phyloP scores from a whole-genome alignment of 2,797 vertebrate species.

The Chelon labrosus region DNA sequence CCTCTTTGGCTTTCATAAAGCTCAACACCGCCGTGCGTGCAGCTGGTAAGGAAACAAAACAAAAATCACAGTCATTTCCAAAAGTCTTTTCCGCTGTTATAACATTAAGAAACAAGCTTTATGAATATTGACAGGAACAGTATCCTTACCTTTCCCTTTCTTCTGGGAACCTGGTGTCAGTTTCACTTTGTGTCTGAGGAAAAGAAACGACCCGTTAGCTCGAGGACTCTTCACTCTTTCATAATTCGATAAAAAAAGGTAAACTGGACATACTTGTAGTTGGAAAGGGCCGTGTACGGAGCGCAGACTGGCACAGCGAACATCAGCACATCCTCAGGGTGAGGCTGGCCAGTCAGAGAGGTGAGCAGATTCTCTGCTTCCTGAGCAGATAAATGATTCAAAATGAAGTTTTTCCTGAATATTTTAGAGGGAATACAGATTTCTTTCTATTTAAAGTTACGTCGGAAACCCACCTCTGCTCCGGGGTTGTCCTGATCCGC shows the following conservation, averaged over 20 bases:
- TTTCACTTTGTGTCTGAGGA: slow-evolving; percentile 94
- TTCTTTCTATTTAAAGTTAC: neutral
- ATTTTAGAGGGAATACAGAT: neutral
- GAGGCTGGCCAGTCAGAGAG: slow-evolving; percentile 93
- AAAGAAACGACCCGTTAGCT: slow-evolving; percentile 24
- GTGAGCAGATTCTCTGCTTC: slow-evolving; percentile 89
- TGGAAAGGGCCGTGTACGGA: slow-evolving; percentile 93
- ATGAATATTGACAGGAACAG: neutral
- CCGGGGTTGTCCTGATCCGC: slow-evolving; percentile 91
- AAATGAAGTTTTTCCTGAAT: neutral
- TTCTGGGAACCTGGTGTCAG: slow-evolving; percentile 96
- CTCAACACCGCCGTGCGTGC: slow-evolving; percentile 94
- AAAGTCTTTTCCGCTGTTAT: neutral
- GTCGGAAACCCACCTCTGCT: slow-evolving; percentile 85
- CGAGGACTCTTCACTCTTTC: neutral
- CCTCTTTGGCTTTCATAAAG: slow-evolving; percentile 94
- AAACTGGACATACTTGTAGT: slow-evolving; percentile 89
- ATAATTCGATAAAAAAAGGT: neutral
- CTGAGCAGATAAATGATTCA: slow-evolving; percentile 61
- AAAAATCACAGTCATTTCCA: neutral
- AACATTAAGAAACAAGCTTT: neutral
- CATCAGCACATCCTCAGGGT: slow-evolving; percentile 91
- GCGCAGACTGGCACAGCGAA: slow-evolving; percentile 96
- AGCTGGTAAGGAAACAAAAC: slow-evolving; percentile 79
- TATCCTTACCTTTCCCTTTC: slow-evolving; percentile 94